Evolutionary conservation across 2,113 vertebrate genomes (phyloP), one percentile per base, ranked within the genome.

Genomic region (Balaeniceps rex): DNA sequence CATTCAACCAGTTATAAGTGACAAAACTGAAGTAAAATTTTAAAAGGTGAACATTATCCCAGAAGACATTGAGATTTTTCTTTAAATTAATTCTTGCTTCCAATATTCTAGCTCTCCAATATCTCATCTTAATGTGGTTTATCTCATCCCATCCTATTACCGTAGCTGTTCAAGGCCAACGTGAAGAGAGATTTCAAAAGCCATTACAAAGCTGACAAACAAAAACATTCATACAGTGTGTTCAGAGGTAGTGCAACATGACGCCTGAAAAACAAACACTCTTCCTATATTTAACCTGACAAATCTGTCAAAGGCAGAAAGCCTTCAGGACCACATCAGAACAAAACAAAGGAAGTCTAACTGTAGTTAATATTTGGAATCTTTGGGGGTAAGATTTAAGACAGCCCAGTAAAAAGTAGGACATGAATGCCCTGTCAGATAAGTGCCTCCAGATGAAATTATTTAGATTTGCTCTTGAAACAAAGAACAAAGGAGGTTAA

Each of bases 381-480:
- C 42, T 94, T 75, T 44, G 24, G 19, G 33, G 74, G 10, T 52
- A 91, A 85, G 52, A 71, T 78, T 92, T 75, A 85, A 87, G 70
- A 71, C 5, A 79, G 57, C 4, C 60, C 28, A 81, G 42, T 21
- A 65, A 66, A 87, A 79, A 84, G 19, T 54, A 47, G 31, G 42
- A 78, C 60, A 76, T 63, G 31, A 74, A 87, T 68, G 60, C 31
- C 76, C 57, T 90, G 78, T 70, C 70, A 82, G 44, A 68, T 18
- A 55, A 94, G 23, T 46, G 42, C 74, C 72, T 78, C 60, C 63
- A 84, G 77, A 87, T 18, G 11, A 74, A 84, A 75, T 84, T 80
- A 93, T 86, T 89, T 78, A 87, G 25, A 94, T 91, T 91, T 79
- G 33, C 19, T 89, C 65, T 79, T 84, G 83, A 87, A 84, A 92